Evolutionary conservation across 2,113 vertebrate genomes (phyloP).

Genomic region (Antechinus stuartii): DNA sequence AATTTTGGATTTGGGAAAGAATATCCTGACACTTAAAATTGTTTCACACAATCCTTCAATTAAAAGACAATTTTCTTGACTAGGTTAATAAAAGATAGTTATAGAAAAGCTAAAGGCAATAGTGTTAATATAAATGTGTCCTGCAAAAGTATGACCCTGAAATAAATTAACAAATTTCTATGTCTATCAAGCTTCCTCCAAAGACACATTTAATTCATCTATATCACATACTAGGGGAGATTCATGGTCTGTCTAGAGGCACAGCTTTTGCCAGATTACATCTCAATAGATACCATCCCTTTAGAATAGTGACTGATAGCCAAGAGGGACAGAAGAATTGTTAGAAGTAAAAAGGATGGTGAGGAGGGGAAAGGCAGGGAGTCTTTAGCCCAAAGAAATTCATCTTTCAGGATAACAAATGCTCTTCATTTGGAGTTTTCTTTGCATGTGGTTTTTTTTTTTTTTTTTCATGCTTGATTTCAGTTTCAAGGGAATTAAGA

Average conservation of each 20-base stretch:
- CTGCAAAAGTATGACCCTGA: conserved; percentile 18
- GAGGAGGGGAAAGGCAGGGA: background rate
- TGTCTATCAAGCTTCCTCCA: conserved; percentile 1
- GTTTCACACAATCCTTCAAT: background rate
- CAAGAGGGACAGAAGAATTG: conserved; percentile 7
- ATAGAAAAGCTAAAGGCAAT: background rate
- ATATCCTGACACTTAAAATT: background rate
- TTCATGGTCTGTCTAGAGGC: background rate
- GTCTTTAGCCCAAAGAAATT: conserved; percentile 54
- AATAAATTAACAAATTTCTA: conserved; percentile 43
- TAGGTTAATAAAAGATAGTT: background rate
- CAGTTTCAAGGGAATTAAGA: conserved; percentile 50
- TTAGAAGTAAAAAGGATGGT: conserved; percentile 38
- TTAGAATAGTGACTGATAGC: conserved; percentile 27
- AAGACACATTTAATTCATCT: background rate
- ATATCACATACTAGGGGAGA: conserved; percentile 28
- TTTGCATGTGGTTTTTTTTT: conserved; percentile 45
- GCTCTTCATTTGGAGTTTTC: conserved; percentile 60
- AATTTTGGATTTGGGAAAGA: background rate
- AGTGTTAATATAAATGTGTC: background rate
- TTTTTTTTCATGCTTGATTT: conserved; percentile 57
- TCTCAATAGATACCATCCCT: conserved; percentile 4
- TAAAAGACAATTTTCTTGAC: background rate
- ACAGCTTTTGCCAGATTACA: conserved; percentile 29
- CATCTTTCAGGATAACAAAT: conserved; percentile 55